phyloP scores from a whole-genome alignment of 1,140 invertebrate genomes.

The Drosophila baimaii region DNA sequence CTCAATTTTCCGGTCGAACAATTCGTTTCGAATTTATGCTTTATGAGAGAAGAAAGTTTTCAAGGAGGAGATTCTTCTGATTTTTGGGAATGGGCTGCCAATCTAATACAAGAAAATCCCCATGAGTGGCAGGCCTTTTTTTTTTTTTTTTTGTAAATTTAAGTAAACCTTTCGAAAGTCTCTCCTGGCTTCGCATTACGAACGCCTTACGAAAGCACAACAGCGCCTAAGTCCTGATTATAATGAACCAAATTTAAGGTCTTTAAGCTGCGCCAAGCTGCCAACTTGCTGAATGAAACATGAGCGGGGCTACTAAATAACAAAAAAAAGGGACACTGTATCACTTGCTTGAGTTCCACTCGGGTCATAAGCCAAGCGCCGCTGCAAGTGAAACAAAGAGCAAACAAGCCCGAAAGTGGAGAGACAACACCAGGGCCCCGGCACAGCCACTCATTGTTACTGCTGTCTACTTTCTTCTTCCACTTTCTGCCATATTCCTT shows the following conservation, averaged over 20 bases:
- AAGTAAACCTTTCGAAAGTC: not conserved
- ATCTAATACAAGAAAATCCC: not conserved
- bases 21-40: constrained; percentile 1
- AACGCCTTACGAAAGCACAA: too few relatives aligned
- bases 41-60: not conserved
- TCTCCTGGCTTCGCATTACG: not conserved
- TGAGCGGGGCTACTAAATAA: constrained; percentile 13
- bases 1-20: constrained; percentile 29
- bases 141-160: too few relatives aligned
- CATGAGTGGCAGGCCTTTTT: too few relatives aligned
- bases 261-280: constrained; percentile 6
- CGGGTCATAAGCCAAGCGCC: constrained; percentile 41
- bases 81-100: constrained; percentile 4
- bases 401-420: constrained; percentile 17
- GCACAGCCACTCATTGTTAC: constrained; percentile 16
- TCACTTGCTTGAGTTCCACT: constrained; percentile 25
- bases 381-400: constrained; percentile 36
- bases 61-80: not conserved
- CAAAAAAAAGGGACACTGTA: constrained; percentile 31
- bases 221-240: too few relatives aligned
- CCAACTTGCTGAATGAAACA: constrained; percentile 32
- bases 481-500: not conserved
- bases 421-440: constrained; percentile 29
- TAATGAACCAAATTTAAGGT: too few relatives aligned
- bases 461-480: constrained; percentile 20